Percentiles rank a stretch among this genome's conserved stretches.
Conservation (phyloP, 2,797 vertebrate genomes). For the Propithecus perrieri region DNA sequence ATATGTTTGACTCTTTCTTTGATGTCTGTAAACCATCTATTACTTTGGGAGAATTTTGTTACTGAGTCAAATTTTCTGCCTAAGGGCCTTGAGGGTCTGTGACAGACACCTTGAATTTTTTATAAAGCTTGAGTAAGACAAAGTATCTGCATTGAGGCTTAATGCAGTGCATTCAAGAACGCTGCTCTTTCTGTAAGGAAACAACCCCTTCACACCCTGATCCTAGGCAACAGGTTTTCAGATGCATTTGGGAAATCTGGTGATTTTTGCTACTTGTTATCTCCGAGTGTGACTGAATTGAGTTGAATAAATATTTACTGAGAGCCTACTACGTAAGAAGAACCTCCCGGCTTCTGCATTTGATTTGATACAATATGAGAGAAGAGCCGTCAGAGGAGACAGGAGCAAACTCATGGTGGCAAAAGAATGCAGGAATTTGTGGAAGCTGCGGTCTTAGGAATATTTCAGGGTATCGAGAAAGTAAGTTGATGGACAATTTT, state of each 20-base stretch:
- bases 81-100: neutral
- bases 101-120: conserved; percentile 38
- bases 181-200: neutral
- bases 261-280: conserved; percentile 9
- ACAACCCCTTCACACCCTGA: neutral
- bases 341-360: neutral
- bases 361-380: neutral
- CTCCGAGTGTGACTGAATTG: neutral
- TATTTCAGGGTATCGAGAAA: neutral
- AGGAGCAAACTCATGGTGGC: neutral
- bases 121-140: neutral
- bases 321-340: neutral
- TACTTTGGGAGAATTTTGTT: conserved; percentile 30
- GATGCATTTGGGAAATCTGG: conserved; percentile 8
- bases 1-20: conserved; percentile 12
- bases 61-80: conserved; percentile 35
- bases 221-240: neutral
- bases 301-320: conserved; percentile 21
- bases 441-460: neutral
- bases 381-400: neutral
- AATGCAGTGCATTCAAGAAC: neutral
- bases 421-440: neutral
- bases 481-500: neutral
- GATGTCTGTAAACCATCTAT: neutral
- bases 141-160: conserved; percentile 5